phyloP scores from a whole-genome alignment of 2,888 invertebrate species.

The Arge pagana region DNA sequence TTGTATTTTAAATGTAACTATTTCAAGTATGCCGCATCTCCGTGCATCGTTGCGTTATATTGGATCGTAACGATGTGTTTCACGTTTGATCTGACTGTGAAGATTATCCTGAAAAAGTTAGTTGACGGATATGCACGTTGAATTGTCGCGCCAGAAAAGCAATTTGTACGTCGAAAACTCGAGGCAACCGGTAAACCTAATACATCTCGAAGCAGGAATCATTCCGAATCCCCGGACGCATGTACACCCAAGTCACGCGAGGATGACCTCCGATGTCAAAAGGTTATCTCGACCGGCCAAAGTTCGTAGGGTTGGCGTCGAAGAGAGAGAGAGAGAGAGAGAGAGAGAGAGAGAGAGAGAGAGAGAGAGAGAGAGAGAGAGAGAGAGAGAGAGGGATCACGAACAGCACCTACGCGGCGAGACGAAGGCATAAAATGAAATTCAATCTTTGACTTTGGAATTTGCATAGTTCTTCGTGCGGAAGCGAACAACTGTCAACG shows the following conservation, averaged over 20 bases:
- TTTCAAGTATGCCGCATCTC: too few species aligned
- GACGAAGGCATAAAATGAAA: conserved; percentile 43
- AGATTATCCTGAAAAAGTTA: too few species aligned
- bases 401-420: conserved; percentile 30
- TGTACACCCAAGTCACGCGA: conserved; percentile 7
- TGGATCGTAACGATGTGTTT: too few species aligned
- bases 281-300: conserved; percentile 42
- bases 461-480: conserved; percentile 51
- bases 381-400: conserved; percentile 16
- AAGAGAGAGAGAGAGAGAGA: not conserved
- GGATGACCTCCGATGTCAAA: conserved; percentile 34
- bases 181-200: conserved; percentile 38
- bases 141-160: conserved; percentile 6
- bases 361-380: conserved; percentile 6
- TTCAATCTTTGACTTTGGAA: conserved; percentile 50
- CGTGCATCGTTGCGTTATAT: too few species aligned
- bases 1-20: too few species aligned
- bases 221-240: conserved; percentile 26
- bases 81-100: too few species aligned
- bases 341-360: not conserved
- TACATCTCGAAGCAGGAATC: conserved; percentile 54
- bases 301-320: conserved; percentile 1
- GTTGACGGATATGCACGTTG: too few species aligned
- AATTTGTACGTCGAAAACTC: conserved; percentile 11
- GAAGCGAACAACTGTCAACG: conserved; percentile 54